These are phyloP conservation scores for Mionectes macconnelli DNA, from an alignment of 2,113 vertebrate genomes.

Conservation along the genomic window DNA sequence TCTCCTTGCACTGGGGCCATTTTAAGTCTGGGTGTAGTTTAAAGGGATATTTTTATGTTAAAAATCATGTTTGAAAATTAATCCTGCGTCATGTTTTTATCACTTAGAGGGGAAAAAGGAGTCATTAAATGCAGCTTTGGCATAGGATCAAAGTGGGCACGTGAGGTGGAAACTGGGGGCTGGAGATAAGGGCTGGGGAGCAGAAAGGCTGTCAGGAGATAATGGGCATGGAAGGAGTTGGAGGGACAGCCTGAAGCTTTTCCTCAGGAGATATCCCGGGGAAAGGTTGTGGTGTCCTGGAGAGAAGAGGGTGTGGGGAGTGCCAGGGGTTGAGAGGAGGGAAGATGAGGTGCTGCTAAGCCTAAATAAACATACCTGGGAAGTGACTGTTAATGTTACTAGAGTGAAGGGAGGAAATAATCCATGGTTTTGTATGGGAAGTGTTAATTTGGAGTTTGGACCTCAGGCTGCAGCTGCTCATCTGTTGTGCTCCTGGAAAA, in stretches of 20 bases:
- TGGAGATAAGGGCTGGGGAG: neutral
- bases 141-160: neutral
- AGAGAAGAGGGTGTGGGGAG: neutral
- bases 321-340: neutral
- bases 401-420: neutral
- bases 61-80: neutral
- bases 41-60: neutral
- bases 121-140: neutral
- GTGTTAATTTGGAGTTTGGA: neutral
- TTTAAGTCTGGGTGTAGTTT: accelerated
- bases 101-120: neutral
- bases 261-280: accelerated
- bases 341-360: neutral
- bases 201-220: neutral
- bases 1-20: neutral
- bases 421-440: neutral
- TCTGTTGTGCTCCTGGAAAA: neutral
- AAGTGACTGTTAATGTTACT: neutral
- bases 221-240: neutral
- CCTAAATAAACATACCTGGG: neutral
- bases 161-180: neutral
- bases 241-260: neutral
- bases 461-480: neutral
- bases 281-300: neutral
- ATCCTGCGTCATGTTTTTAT: neutral